Base-by-base conservation (phyloP, 2,113 vertebrate species). In the Neodontobutis hainanensis region DNA sequence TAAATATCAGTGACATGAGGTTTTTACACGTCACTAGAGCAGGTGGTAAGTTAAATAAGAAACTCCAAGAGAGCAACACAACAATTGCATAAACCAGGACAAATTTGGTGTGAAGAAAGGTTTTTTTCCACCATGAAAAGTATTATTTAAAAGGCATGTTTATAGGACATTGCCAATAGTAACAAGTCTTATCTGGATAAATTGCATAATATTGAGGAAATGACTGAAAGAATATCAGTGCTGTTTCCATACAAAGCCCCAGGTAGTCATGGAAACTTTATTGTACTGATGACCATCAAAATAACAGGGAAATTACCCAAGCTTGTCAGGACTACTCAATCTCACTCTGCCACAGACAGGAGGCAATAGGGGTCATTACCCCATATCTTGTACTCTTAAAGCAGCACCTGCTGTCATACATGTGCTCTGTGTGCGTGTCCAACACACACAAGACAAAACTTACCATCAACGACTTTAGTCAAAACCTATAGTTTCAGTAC, bases 51-150 rank as follows among this genome's bases (percentile, higher is more conserved):
- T 75, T 78, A 85, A 83, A 43, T 70, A 59, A 85, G 84, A 71
- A 82, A 77, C 72, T 45, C 42, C 53, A 42, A 38, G 45, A 15
- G 34, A 34, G 59, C 38, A 64, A 69, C 42, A 14, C 32, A 52
- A 72, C 62, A 43, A 8, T 10, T 3, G 42, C 7, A 46, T 69
- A 68, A 85, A 83, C 86, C 87, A 86, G 82, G 81, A 42, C 58
- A 1, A 44, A 68, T 78, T 81, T 82, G 4, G 38, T 8, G 38
- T 78, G 70, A 40, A 11, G 15, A 56, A 70, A 75, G 3, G 1
- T 2, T 68, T 61, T 72, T 85, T 85, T 85, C 84, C 87, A 84
- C 81, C 50, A 74, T 67, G 78, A 84, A 89, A 87, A 84, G 19
- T 27, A 78, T 58, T 60, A 81, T 48, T 71, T 70, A 84, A 78